These are phyloP conservation scores for Drosophila eohydei DNA, from an alignment of 2,888 invertebrate genomes.

Conservation along the genomic window DNA sequence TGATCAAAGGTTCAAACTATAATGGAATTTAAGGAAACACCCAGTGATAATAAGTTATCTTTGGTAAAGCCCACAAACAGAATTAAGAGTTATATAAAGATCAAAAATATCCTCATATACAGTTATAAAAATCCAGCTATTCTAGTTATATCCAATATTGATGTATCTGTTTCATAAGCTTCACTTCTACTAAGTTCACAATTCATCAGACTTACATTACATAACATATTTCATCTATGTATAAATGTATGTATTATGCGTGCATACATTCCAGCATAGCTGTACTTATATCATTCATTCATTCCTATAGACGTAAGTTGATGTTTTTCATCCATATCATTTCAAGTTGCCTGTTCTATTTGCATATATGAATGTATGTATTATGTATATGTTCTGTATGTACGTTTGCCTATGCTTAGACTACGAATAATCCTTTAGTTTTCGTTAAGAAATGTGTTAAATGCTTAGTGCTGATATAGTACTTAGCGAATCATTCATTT, in stretches of 20 bases:
- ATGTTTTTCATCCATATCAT: constrained; percentile 4
- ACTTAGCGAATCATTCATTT: neutral
- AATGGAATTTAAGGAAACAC: constrained; percentile 95
- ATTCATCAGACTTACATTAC: neutral
- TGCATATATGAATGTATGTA: constrained; percentile 10
- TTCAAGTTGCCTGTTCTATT: neutral
- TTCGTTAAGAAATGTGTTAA: neutral
- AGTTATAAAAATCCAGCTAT: constrained; percentile 33
- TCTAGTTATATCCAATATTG: constrained; percentile 39
- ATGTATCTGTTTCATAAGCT: neutral
- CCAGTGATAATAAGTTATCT: constrained; percentile 95
- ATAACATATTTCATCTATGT: neutral
- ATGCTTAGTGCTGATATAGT: neutral
- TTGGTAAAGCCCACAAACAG: constrained; percentile 89
- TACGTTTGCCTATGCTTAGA: constrained; percentile 3
- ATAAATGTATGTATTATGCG: neutral
- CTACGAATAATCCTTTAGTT: neutral
- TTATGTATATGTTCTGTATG: constrained; percentile 1
- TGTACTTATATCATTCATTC: constrained; percentile 5
- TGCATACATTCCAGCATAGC: neutral
- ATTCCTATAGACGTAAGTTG: neutral
- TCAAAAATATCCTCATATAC: constrained; percentile 10
- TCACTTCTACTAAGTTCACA: neutral
- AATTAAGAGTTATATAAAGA: constrained; percentile 35
- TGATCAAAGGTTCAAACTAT: constrained; percentile 90